Conservation (phyloP, 1,140 invertebrate species). For the Drosophila quadrilineata region DNA sequence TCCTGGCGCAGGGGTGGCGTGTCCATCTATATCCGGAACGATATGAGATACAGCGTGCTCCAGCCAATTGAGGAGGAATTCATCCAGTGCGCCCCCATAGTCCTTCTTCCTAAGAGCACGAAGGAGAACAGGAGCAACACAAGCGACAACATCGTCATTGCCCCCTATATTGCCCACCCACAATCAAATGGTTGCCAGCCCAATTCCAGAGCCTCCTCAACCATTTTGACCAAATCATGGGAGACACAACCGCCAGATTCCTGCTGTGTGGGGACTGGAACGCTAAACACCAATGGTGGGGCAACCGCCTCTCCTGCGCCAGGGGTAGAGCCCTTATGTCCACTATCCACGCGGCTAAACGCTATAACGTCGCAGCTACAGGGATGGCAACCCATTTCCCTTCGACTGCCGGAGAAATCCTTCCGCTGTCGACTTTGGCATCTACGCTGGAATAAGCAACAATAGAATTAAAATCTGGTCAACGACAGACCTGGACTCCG, state of each 20-base stretch:
- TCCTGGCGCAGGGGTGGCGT: too few species aligned
- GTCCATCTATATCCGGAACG: too few species aligned
- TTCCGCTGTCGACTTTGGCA: conserved; percentile 10
- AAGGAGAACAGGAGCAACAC: too few species aligned
- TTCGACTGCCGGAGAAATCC: background rate
- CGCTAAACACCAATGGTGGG: conserved; percentile 20
- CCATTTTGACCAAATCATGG: background rate
- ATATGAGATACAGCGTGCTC: too few species aligned
- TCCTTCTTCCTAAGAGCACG: too few species aligned
- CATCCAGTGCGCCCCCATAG: too few species aligned
- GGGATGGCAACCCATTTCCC: conserved; percentile 13
- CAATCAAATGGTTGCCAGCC: background rate
- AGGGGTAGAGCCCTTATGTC: background rate
- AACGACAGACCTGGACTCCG: background rate
- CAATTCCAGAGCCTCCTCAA: background rate
- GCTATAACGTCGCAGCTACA: conserved; percentile 2
- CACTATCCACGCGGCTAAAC: background rate
- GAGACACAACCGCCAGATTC: background rate
- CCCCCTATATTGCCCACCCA: conserved; percentile 10
- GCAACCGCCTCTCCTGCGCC: background rate
- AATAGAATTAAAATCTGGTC: background rate
- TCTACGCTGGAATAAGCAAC: background rate
- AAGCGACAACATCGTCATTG: background rate
- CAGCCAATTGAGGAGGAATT: too few species aligned
- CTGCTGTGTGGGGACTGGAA: conserved; percentile 16